Base-by-base conservation (phyloP, 2,113 vertebrate genomes). In the Hoplias malabaricus region DNA sequence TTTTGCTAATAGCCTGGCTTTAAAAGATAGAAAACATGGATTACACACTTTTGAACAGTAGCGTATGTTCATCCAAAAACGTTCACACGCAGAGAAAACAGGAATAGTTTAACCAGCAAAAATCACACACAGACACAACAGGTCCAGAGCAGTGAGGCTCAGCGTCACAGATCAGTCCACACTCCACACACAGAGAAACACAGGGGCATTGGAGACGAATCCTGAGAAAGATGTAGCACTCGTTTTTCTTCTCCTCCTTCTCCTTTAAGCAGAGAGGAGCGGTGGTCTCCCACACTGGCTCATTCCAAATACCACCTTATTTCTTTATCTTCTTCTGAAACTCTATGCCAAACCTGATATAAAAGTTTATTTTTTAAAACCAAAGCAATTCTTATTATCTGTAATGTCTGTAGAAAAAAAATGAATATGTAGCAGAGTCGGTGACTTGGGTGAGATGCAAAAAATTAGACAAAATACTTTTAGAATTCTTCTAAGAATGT, bases 341-440 rank as follows among this genome's bases (percentile, higher is more conserved):
- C 88, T 91, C 90, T 90, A 93, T 93, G 93, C 91, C 92, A 93
- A 93, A 92, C 90, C 88, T 85, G 77, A 82, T 65, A 82, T 65
- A 57, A 84, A 87, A 81, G 80, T 90, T 91, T 92, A 88, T 92
- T 93, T 93, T 91, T 90, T 87, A 92, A 92, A 93, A 93, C 93
- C 93, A 93, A 93, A 93, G 92, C 91, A 92, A 93, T 86, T 86
- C 65, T 82, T 81, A 78, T 74, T 84, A 84, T 91, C 80, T 88
- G 90, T 86, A 85, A 88, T 84, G 57, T 69, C 69, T 75, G 80
- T 82, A 69, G 88, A 83, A 77, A 88, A 88, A 83, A 77, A 88
- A 88, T 89, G 86, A 84, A 92, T 90, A 93, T 93, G 93, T 93
- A 93, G 93, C 93, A 93, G 85, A 92, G 90, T 91, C 90, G 74